phyloP scores from a whole-genome alignment of 1,140 invertebrate species.

The Aphidius ervi region DNA sequence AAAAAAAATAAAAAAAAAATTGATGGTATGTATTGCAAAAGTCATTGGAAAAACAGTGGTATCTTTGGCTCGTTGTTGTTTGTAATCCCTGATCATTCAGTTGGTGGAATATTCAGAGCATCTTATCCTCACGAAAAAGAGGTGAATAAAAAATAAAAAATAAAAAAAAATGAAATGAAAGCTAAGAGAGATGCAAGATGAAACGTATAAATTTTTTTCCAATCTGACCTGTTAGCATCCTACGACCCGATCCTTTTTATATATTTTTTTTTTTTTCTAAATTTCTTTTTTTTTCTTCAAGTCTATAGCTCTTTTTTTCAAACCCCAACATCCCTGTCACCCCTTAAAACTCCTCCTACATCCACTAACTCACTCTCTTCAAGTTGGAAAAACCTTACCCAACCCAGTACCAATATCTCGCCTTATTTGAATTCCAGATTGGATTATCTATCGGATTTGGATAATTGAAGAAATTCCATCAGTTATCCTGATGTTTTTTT shows the following conservation, averaged over 20 bases:
- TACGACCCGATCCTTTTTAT: neutral
- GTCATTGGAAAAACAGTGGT: constrained; percentile 22
- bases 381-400: no score
- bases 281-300: neutral
- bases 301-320: neutral
- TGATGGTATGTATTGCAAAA: constrained; percentile 16
- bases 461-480: constrained; percentile 43
- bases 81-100: constrained; percentile 21
- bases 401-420: neutral
- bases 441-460: constrained; percentile 43
- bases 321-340: no score
- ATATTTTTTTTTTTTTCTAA: neutral
- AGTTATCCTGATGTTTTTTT: constrained; percentile 24
- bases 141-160: no score
- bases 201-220: constrained; percentile 11
- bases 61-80: constrained; percentile 16
- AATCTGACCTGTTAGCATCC: constrained; percentile 10
- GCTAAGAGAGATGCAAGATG: neutral
- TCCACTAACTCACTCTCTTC: constrained; percentile 3
- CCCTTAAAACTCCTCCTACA: neutral
- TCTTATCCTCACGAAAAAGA: neutral
- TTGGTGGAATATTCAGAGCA: constrained; percentile 13
- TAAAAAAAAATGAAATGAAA: no score
- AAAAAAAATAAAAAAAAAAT: constrained; percentile 1
- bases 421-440: constrained; percentile 47